A percentile compares a stretch with the other conserved stretches of the same genome.
Conservation (phyloP, 1,140 invertebrate genomes). For the Drosophila burlai region DNA sequence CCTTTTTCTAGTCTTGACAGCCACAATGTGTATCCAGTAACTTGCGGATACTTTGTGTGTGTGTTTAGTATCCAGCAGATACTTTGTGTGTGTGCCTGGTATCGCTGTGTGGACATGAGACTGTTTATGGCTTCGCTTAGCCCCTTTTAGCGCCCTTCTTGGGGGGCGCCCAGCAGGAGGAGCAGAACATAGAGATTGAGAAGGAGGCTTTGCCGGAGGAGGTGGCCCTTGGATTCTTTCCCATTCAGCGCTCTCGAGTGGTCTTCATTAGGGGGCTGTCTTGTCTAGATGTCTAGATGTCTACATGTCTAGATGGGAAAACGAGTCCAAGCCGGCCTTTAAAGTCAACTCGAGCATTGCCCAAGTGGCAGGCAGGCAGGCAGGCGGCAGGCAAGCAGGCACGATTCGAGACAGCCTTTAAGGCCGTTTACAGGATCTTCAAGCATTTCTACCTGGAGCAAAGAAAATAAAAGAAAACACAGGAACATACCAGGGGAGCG, state of each 20-base stretch:
- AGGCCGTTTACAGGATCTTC: conserved; percentile 74
- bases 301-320: conserved; percentile 37
- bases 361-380: conserved; percentile 29
- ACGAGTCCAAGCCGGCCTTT: conserved; percentile 45
- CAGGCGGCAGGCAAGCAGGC: conserved; percentile 28
- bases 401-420: conserved; percentile 57
- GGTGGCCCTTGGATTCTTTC: conserved; percentile 38
- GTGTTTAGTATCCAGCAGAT: background rate
- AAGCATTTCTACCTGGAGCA: conserved; percentile 14
- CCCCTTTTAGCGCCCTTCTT: conserved; percentile 32
- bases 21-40: conserved; percentile 42
- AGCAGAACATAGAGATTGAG: background rate
- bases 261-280: conserved; percentile 75
- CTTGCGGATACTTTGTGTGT: conserved; percentile 32
- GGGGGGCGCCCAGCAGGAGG: conserved; percentile 19
- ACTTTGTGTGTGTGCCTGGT: conserved; percentile 2
- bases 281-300: conserved; percentile 34
- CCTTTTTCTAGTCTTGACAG: background rate
- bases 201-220: conserved; percentile 10
- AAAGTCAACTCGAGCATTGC: conserved; percentile 48
- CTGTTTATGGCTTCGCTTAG: conserved; percentile 46
- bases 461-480: conserved; percentile 15
- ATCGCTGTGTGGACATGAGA: conserved; percentile 37
- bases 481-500: background rate
- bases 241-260: conserved; percentile 59